phyloP scores from a whole-genome alignment of 2,797 vertebrate species.

The Micromesistius poutassou region DNA sequence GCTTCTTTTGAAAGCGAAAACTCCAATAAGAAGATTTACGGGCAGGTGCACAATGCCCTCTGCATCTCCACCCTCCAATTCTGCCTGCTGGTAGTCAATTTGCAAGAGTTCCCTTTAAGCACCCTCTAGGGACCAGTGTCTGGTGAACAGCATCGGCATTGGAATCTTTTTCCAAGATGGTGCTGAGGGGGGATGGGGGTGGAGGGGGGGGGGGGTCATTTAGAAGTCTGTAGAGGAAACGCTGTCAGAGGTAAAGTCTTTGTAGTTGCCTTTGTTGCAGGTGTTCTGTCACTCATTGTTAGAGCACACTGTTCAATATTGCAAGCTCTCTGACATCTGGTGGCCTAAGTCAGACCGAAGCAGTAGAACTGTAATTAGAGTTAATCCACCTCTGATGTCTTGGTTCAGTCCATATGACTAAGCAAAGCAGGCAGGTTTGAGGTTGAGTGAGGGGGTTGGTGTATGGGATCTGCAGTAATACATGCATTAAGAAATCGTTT shows the following conservation, averaged over 20 bases:
- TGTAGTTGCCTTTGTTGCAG: constrained; percentile 83
- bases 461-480: background rate
- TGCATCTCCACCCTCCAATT: constrained; percentile 53
- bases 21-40: constrained; percentile 64
- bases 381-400: constrained; percentile 12
- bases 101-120: constrained; percentile 60
- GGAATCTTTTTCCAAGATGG: constrained; percentile 78
- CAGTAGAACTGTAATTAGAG: constrained; percentile 25
- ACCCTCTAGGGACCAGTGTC: constrained; percentile 54
- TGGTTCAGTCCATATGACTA: background rate
- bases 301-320: constrained; percentile 71
- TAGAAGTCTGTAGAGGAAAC: constrained; percentile 67
- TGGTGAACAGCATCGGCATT: constrained; percentile 56
- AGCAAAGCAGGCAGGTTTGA: background rate
- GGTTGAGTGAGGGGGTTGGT: no score
- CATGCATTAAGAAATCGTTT: background rate
- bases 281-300: constrained; percentile 81
- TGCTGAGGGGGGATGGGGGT: constrained; percentile 10
- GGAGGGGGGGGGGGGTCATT: constrained; percentile 53
- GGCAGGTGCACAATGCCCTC: constrained; percentile 58
- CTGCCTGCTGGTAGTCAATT: constrained; percentile 56
- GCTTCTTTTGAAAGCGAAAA: constrained; percentile 60
- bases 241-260: constrained; percentile 75
- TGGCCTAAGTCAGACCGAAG: constrained; percentile 46
- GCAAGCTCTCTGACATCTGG: constrained; percentile 76